These are phyloP conservation scores for Chelidonichthys spinosus DNA, from an alignment of 2,797 vertebrate genomes.

Conservation along the genomic window DNA sequence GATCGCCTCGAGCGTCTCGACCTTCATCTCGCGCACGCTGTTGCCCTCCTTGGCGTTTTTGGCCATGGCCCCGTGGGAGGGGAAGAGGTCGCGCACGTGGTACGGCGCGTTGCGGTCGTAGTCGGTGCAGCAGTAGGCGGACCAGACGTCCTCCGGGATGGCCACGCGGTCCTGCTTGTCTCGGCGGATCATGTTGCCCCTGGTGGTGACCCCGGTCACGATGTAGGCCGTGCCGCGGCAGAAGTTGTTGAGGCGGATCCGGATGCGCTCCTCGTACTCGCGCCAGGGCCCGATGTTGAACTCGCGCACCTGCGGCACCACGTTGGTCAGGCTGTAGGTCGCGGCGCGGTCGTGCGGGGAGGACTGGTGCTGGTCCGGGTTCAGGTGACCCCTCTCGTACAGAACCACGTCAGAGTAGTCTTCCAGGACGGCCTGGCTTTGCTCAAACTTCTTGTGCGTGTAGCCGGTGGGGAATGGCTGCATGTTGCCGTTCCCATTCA, in stretches of 20 bases:
- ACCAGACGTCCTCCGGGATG: slow-evolving; percentile 81
- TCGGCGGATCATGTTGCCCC: slow-evolving; percentile 76
- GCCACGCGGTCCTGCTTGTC: slow-evolving; percentile 82
- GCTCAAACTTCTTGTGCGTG: slow-evolving; percentile 84
- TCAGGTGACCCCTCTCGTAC: slow-evolving; percentile 80
- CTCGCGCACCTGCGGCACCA: slow-evolving; percentile 78
- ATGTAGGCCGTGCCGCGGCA: slow-evolving; percentile 77
- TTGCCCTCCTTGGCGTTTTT: slow-evolving; percentile 78
- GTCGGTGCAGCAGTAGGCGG: slow-evolving; percentile 82
- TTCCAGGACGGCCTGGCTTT: slow-evolving; percentile 78
- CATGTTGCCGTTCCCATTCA: slow-evolving; percentile 83
- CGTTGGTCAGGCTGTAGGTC: slow-evolving; percentile 81
- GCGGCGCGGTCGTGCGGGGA: slow-evolving; percentile 74
- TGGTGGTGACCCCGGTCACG: slow-evolving; percentile 79
- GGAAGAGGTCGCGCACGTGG: slow-evolving; percentile 72
- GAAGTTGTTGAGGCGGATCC: slow-evolving; percentile 80
- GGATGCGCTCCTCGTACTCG: slow-evolving; percentile 71
- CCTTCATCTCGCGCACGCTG: slow-evolving; percentile 72
- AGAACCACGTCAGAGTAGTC: slow-evolving; percentile 80
- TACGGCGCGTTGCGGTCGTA: slow-evolving; percentile 78
- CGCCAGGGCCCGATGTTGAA: slow-evolving; percentile 81
- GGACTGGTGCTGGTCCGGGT: slow-evolving; percentile 82
- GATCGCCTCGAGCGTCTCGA: slow-evolving; percentile 75
- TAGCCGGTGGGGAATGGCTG: slow-evolving; percentile 78
- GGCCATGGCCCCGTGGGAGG: slow-evolving; percentile 67